Evolutionary conservation across 2,113 vertebrate genomes (phyloP).

Genomic region (Oryzias melastigma): DNA sequence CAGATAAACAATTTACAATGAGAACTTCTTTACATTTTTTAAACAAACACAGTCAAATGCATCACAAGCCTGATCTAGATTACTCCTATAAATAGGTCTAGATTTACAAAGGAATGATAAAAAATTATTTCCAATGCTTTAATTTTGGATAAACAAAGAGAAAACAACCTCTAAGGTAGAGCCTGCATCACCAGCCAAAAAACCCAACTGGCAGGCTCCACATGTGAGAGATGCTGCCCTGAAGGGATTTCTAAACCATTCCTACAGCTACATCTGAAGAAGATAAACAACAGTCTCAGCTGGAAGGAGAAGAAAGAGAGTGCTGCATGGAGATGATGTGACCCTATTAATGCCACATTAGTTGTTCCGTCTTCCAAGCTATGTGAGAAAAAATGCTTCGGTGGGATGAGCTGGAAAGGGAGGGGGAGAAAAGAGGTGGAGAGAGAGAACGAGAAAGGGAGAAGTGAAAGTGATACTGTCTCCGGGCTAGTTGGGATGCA

Average conservation of each 20-base stretch:
- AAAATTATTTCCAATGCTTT: conserved; percentile 44
- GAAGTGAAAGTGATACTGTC: conserved; percentile 64
- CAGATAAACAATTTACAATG: too few relatives aligned
- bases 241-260: conserved; percentile 64
- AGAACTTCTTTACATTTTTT: neutral
- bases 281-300: conserved; percentile 68
- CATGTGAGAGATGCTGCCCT: conserved; percentile 61
- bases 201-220: conserved; percentile 66
- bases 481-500: conserved; percentile 78
- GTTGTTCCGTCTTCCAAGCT: conserved; percentile 62
- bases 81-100: conserved; percentile 34
- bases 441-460: conserved; percentile 31
- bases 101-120: conserved; percentile 25
- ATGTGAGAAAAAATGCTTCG: conserved; percentile 55
- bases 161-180: conserved; percentile 60
- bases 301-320: conserved; percentile 66
- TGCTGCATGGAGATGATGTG: conserved; percentile 67
- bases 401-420: conserved; percentile 36
- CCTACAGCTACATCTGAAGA: conserved; percentile 67
- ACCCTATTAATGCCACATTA: conserved; percentile 77
- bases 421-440: conserved; percentile 15
- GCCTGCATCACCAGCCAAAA: conserved; percentile 55
- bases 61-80: conserved; percentile 15
- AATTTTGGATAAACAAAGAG: conserved; percentile 56
- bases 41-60: neutral